A percentile compares a stretch with the other conserved stretches of the same genome.
Conservation (phyloP, 2,888 invertebrate species). For the Agonum fuliginosum region DNA sequence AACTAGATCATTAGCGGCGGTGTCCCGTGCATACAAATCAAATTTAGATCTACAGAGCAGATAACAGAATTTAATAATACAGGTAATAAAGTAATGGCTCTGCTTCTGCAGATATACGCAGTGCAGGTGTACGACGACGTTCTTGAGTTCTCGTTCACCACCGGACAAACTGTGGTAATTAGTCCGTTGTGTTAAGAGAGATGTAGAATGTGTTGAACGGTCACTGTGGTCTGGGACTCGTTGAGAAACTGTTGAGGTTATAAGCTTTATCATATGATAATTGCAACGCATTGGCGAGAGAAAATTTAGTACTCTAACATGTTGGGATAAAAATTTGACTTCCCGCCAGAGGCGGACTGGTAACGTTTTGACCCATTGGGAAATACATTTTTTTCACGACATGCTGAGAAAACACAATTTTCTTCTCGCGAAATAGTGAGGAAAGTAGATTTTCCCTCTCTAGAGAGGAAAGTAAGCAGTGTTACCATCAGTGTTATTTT, state of each 20-base stretch:
- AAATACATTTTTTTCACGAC: no score
- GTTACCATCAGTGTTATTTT: no score
- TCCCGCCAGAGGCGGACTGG: no score
- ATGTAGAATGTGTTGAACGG: background rate
- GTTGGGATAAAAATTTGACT: no score
- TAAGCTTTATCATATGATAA: no score
- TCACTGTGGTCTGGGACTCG: slow-evolving; percentile 9
- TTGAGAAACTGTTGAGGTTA: background rate
- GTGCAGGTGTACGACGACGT: slow-evolving; percentile 2
- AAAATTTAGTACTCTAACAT: no score
- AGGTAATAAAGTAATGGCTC: slow-evolving; percentile 61
- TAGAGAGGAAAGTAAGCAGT: no score
- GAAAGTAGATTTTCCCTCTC: no score
- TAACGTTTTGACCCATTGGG: no score
- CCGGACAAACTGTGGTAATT: slow-evolving; percentile 28
- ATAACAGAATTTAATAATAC: slow-evolving; percentile 63
- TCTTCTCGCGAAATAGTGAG: no score
- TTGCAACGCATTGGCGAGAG: no score
- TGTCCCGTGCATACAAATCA: slow-evolving; percentile 60
- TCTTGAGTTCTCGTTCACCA: background rate
- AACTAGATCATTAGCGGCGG: slow-evolving; percentile 32
- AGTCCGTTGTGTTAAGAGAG: background rate
- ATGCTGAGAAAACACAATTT: no score
- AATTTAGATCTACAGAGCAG: slow-evolving; percentile 61
- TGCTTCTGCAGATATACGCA: slow-evolving; percentile 2